Evolutionary conservation across 1,140 invertebrate species (phyloP).

Genomic region (Globodera ellingtonae): DNA sequence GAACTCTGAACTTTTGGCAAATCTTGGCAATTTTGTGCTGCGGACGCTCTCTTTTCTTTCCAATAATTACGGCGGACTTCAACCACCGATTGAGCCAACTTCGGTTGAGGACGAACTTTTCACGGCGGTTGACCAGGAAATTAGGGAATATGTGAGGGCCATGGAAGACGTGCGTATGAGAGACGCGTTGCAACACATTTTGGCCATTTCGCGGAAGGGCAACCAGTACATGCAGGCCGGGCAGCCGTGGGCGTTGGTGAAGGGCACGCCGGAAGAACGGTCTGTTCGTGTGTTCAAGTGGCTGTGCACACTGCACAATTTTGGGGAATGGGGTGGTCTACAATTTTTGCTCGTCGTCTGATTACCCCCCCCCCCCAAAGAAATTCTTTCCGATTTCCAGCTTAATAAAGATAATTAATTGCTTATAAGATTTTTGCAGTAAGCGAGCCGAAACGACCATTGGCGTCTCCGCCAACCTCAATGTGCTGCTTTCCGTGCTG

Average conservation of each 20-base stretch:
- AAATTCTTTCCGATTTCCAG: too few relatives aligned
- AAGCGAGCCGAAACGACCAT: conserved; percentile 80
- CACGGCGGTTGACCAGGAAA: conserved; percentile 79
- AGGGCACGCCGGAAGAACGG: conserved; percentile 71
- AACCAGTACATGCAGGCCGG: conserved; percentile 94
- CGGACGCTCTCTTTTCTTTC: conserved; percentile 84
- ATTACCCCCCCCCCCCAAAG: too few relatives aligned
- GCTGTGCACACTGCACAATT: conserved; percentile 20
- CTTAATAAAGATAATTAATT: too few relatives aligned
- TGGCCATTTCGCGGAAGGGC: conserved; percentile 84
- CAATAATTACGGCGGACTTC: conserved; percentile 79
- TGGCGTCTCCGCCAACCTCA: conserved; percentile 82
- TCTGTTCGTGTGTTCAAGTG: background rate
- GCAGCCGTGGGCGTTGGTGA: conserved; percentile 91
- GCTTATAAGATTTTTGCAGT: conserved; percentile 67
- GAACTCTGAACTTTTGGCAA: conserved; percentile 94
- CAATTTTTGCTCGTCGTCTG: too few relatives aligned
- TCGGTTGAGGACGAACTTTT: conserved; percentile 78
- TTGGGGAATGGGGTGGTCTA: too few relatives aligned
- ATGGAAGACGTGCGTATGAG: conserved; percentile 79
- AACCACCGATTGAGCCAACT: conserved; percentile 76
- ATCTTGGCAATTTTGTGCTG: conserved; percentile 94
- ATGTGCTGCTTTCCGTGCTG: conserved; percentile 79
- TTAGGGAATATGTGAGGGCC: conserved; percentile 77
- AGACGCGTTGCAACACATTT: conserved; percentile 82